Percentiles rank a stretch among this genome's conserved stretches.
Conservation (phyloP, 2,113 vertebrate genomes). For the Apaloderma vittatum region DNA sequence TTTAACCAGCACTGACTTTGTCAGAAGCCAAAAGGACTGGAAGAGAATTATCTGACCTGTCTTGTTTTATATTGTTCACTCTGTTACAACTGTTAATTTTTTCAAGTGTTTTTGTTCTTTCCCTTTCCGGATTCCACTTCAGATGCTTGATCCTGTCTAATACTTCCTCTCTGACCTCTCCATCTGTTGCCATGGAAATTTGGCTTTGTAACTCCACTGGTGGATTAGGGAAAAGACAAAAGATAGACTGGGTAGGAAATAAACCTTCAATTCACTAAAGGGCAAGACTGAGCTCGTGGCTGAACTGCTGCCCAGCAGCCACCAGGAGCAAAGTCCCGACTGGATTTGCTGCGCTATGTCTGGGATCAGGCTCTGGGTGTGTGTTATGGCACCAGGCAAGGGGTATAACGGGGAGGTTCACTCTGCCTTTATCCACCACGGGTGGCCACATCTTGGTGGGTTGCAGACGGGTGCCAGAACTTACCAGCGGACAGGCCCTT, state of each 20-base stretch:
- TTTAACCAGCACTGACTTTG: not conserved
- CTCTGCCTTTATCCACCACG: not conserved
- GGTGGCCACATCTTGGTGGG: accelerated
- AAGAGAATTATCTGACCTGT: not conserved
- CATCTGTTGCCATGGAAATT: slow-evolving; percentile 70
- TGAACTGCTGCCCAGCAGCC: not conserved
- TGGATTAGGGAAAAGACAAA: slow-evolving; percentile 12
- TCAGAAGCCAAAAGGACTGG: not conserved
- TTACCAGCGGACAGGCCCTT: not conserved
- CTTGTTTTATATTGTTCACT: not conserved
- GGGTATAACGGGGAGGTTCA: not conserved
- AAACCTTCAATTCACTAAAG: not conserved
- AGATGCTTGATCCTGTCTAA: not conserved
- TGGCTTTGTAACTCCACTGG: slow-evolving; percentile 5
- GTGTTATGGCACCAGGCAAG: not conserved
- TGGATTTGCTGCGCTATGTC: accelerated
- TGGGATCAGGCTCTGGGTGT: accelerated
- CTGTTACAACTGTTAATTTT: slow-evolving; percentile 7
- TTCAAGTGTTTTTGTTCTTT: slow-evolving; percentile 42
- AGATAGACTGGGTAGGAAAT: not conserved
- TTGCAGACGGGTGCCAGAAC: not conserved
- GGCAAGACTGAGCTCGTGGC: not conserved
- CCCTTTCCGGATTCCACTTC: not conserved
- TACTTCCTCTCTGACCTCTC: slow-evolving; percentile 41
- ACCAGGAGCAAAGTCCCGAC: not conserved